Evolutionary conservation across 2,113 vertebrate species (phyloP), one percentile per base, ranked within the genome.

Genomic region (Podarcis cretensis): DNA sequence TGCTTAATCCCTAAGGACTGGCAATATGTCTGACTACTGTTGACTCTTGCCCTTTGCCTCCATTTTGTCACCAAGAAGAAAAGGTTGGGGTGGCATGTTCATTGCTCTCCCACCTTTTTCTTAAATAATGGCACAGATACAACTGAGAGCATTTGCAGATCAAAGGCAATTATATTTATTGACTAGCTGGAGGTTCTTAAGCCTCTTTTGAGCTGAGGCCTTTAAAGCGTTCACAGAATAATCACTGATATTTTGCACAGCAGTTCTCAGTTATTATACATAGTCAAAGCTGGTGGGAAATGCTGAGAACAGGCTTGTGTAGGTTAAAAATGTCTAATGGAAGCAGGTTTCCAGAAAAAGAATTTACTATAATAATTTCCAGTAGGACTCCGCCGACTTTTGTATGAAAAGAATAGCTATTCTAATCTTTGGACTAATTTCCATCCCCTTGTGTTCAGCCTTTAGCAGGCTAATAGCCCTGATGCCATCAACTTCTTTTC

Each of bases 241-340:
- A 89, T 89, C 74, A 78, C 65, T 37, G 2, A 68, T 89, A 89
- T 78, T 84, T 89, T 89, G 77, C 87, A 89, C 87, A 89, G 87
- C 74, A 76, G 81, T 68, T 37, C 59, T 59, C 7, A 10, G 18
- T 84, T 78, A 89, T 89, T 89, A 89, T 69, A 59, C 30, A 68
- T n/a, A 69, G 63, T 84, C 40, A 89, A 30, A 78, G 43, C 32
- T 54, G 18, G 74, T 83, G 40, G 40, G 21, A 83, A 88, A 89
- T 69, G 25, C 75, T 16, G 32, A 57, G 40, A 88, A 66, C 32
- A 75, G 32, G n/a, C 65, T 54, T 32, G 73, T 81, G 65, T 63
- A 81, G 78, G 40, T 73, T 81, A 87, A 69, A 79, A 80, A n/a
- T 59, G 71, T 48, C 65, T 87, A 87, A 87, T 87, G 86, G 77